Conservation (phyloP, 1,140 invertebrate species). For the Drosophila eugracilis region DNA sequence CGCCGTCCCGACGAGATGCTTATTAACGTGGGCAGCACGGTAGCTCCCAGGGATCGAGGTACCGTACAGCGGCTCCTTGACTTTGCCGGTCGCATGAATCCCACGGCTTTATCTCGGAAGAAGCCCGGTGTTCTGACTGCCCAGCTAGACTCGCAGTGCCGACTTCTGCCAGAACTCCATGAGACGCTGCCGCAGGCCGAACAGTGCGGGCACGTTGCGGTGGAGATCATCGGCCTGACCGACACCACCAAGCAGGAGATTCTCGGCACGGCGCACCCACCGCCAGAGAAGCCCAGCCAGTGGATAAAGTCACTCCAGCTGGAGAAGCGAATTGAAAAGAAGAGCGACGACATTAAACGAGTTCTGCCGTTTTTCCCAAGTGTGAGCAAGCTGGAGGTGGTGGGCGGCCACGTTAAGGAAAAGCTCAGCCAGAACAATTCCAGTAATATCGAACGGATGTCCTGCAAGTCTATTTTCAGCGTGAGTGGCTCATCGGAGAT, state of each 20-base stretch:
- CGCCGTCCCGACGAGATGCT: slow-evolving; percentile 57
- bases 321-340: slow-evolving; percentile 27
- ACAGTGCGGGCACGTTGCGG: not conserved
- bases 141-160: slow-evolving; percentile 10
- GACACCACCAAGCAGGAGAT: slow-evolving; percentile 44
- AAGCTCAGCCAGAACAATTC: not conserved
- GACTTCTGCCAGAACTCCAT: slow-evolving; percentile 14
- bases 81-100: slow-evolving; percentile 58
- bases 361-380: slow-evolving; percentile 65
- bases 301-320: slow-evolving; percentile 60
- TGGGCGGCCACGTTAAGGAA: slow-evolving; percentile 29
- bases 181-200: slow-evolving; percentile 68
- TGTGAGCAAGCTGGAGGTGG: slow-evolving; percentile 57
- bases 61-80: slow-evolving; percentile 64
- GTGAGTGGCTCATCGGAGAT: slow-evolving; percentile 23
- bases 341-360: slow-evolving; percentile 43
- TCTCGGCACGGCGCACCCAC: slow-evolving; percentile 11
- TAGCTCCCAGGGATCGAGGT: slow-evolving; percentile 57
- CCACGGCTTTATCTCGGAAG: slow-evolving; percentile 10
- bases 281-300: not conserved
- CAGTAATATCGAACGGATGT: slow-evolving; percentile 20
- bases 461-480: not conserved
- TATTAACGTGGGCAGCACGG: slow-evolving; percentile 47
- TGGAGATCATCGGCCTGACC: slow-evolving; percentile 65
- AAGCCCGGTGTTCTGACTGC: slow-evolving; percentile 4